Percentiles rank a stretch among this genome's conserved stretches.
These are phyloP conservation scores for Acanthopleura granulata DNA, from an alignment of 2,888 invertebrate species.

Conservation along the genomic window DNA sequence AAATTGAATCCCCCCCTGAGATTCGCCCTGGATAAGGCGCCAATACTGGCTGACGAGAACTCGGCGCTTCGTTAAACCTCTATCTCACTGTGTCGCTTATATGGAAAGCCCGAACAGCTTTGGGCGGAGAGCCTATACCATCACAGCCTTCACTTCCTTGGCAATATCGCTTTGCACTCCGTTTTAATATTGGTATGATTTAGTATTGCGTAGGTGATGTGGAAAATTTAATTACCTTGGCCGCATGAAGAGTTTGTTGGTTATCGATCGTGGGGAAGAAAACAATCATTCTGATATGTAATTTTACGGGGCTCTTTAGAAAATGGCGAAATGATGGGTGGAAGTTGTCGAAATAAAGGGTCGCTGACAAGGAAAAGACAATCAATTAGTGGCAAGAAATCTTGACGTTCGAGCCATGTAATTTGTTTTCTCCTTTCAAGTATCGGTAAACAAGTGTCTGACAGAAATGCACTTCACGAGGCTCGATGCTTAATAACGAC, in stretches of 20 bases:
- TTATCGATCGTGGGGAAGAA: neutral
- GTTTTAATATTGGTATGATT: slow-evolving; percentile 12
- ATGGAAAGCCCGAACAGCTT: neutral
- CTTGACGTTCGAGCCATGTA: neutral
- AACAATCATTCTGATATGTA: neutral
- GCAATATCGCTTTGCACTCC: neutral
- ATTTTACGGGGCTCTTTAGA: neutral
- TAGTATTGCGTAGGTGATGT: neutral
- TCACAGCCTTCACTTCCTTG: neutral
- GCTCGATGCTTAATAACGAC: neutral
- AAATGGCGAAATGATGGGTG: neutral
- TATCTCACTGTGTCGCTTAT: neutral
- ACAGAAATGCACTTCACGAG: neutral
- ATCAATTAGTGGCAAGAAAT: neutral
- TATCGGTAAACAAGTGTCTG: neutral
- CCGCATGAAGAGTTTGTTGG: neutral
- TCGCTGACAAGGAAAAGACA: neutral
- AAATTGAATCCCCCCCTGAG: slow-evolving; percentile 4
- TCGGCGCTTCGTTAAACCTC: slow-evolving; percentile 4
- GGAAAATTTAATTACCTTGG: slow-evolving; percentile 1
- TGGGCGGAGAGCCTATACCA: neutral
- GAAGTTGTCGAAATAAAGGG: neutral
- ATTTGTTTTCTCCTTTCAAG: neutral
- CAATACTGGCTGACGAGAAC: neutral
- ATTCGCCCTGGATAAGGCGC: neutral